Evolutionary conservation across 2,797 vertebrate genomes (phyloP).

Genomic region (Aeoliscus strigatus): DNA sequence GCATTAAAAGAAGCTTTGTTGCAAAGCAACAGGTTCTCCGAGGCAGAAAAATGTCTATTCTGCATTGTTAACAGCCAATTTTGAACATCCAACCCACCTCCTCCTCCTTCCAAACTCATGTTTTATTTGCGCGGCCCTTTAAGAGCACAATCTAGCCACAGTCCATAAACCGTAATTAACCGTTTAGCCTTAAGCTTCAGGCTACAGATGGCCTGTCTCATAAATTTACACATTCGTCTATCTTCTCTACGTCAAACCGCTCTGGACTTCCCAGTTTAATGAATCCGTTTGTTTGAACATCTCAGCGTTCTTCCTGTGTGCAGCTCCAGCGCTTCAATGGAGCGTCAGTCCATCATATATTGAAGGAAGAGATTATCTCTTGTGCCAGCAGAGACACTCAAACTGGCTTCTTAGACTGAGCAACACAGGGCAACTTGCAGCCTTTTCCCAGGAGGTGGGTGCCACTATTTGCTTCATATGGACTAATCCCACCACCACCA

Average conservation of each 20-base stretch:
- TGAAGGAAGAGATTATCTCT: slow-evolving; percentile 57
- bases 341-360: slow-evolving; percentile 38
- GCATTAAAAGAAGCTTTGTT: slow-evolving; percentile 82
- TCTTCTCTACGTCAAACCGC: slow-evolving; percentile 64
- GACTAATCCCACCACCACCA: no score
- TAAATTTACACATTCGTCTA: slow-evolving; percentile 68
- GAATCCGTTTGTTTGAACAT: slow-evolving; percentile 49
- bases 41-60: slow-evolving; percentile 80
- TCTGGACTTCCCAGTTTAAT: slow-evolving; percentile 52
- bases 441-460: slow-evolving; percentile 58
- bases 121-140: slow-evolving; percentile 77
- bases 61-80: slow-evolving; percentile 60
- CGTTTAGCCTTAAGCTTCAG: slow-evolving; percentile 70
- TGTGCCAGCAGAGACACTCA: slow-evolving; percentile 55
- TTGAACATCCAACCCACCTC: no score
- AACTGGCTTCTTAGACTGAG: slow-evolving; percentile 55
- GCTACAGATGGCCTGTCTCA: slow-evolving; percentile 69
- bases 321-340: slow-evolving; percentile 8
- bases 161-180: slow-evolving; percentile 76
- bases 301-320: slow-evolving; percentile 22
- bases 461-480: slow-evolving; percentile 28
- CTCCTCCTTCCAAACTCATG: slow-evolving; percentile 64
- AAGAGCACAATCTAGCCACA: slow-evolving; percentile 67
- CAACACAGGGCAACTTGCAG: slow-evolving; percentile 22
- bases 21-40: slow-evolving; percentile 82